A percentile compares a stretch with the other conserved stretches of the same genome.
phyloP scores from a whole-genome alignment of 2,888 invertebrate genomes.

The Agonum fuliginosum region DNA sequence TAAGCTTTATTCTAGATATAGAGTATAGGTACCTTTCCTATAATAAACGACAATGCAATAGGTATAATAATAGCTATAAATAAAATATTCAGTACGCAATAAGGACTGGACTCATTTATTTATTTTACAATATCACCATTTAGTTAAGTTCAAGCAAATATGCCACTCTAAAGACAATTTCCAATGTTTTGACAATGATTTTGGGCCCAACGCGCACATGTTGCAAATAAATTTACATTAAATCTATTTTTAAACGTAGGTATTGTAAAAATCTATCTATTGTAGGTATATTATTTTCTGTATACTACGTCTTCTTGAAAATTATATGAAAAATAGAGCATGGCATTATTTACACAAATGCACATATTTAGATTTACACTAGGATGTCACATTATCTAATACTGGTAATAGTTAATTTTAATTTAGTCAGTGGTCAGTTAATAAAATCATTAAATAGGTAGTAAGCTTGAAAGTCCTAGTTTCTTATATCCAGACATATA shows the following conservation, averaged over 20 bases:
- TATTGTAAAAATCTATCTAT: not conserved
- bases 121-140: slow-evolving; percentile 10
- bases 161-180: slow-evolving; percentile 1
- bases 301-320: not conserved
- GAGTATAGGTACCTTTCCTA: not conserved
- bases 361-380: not conserved
- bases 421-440: slow-evolving; percentile 16
- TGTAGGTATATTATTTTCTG: not conserved
- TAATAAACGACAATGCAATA: not conserved
- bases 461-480: not conserved
- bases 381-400: slow-evolving; percentile 1
- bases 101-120: slow-evolving; percentile 13
- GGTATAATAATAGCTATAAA: slow-evolving; percentile 34
- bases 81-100: slow-evolving; percentile 1
- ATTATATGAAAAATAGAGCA: slow-evolving; percentile 24
- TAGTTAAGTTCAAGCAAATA: slow-evolving; percentile 16
- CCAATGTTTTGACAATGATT: no score
- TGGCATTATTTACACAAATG: slow-evolving; percentile 15
- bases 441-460: slow-evolving; percentile 14
- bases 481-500: not conserved
- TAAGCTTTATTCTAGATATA: slow-evolving; percentile 18
- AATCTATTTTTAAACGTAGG: not conserved
- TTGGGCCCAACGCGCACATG: no score
- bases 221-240: no score
- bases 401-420: slow-evolving; percentile 1